phyloP scores from a whole-genome alignment of 2,113 vertebrate genomes.

The Apodemus sylvaticus region DNA sequence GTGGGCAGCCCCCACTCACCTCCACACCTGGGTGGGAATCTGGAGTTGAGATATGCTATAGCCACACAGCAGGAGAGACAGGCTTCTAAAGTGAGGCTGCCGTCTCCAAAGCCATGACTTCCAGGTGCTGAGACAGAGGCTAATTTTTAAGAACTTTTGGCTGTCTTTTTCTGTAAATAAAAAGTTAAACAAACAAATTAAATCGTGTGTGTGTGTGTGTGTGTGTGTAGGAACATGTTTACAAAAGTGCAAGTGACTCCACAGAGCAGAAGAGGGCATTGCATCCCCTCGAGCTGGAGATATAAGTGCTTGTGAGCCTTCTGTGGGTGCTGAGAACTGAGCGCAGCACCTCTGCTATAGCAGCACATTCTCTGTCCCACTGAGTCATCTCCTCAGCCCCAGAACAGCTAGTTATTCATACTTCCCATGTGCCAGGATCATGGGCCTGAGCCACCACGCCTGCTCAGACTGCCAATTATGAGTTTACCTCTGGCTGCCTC shows the following conservation, averaged over 20 bases:
- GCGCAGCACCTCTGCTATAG: background rate
- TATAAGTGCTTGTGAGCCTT: background rate
- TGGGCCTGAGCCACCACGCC: background rate
- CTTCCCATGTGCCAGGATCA: background rate
- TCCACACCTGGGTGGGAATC: background rate
- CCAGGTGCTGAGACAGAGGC: background rate
- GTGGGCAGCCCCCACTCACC: background rate
- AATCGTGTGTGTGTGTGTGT: background rate
- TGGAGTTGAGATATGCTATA: background rate
- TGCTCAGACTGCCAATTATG: background rate
- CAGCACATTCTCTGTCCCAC: too few relatives aligned
- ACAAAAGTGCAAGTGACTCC: too few relatives aligned
- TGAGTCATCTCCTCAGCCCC: background rate
- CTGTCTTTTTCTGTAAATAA: slow-evolving; percentile 32
- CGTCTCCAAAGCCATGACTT: background rate
- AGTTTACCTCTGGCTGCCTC: background rate
- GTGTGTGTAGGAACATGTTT: background rate
- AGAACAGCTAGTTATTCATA: too few relatives aligned
- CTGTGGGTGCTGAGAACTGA: background rate
- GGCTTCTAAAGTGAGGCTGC: too few relatives aligned
- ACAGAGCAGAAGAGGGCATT: background rate
- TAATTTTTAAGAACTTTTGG: slow-evolving; percentile 7
- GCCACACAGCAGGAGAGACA: background rate
- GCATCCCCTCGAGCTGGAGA: background rate
- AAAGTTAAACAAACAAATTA: slow-evolving; percentile 31